These are phyloP conservation scores for Bergia sp. DNA, from an alignment of 92 coral and sea anemone genomes.

Conservation along the genomic window DNA sequence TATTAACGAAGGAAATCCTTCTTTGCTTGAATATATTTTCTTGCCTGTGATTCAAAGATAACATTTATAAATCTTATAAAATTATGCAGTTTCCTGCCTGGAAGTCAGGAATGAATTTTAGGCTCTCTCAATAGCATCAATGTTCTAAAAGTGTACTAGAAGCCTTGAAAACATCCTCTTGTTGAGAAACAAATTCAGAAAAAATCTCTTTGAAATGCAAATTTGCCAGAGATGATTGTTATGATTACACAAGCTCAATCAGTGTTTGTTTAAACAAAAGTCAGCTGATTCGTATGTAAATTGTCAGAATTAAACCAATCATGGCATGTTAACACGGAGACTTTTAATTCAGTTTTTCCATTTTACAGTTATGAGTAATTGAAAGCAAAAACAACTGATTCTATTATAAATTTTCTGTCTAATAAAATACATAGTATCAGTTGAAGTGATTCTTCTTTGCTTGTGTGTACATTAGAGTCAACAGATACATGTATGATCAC, in stretches of 20 bases:
- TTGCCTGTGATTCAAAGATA: slow-evolving; percentile 3
- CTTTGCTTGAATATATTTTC: slow-evolving; percentile 1
- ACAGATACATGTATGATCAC: too few species aligned
- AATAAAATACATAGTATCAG: not conserved
- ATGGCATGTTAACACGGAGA: not conserved
- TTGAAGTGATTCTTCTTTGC: not conserved
- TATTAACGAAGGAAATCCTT: not conserved
- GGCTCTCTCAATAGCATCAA: not conserved
- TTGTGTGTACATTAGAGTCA: not conserved
- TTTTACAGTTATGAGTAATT: too few species aligned
- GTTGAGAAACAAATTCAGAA: not conserved
- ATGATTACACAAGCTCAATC: not conserved
- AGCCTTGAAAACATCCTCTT: not conserved
- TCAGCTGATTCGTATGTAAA: slow-evolving; percentile 25
- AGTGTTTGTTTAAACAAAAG: slow-evolving; percentile 27
- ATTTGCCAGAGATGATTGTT: slow-evolving; percentile 8
- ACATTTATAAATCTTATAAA: not conserved
- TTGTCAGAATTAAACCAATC: slow-evolving; percentile 25
- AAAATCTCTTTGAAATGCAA: slow-evolving; percentile 33
- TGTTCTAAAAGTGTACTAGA: not conserved
- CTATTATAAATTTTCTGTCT: not conserved
- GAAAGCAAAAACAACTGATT: slow-evolving; percentile 16
- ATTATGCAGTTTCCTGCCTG: not conserved
- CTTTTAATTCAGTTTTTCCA: not conserved
- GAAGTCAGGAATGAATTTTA: not conserved